phyloP scores from a whole-genome alignment of 1,140 invertebrate species.

The Bombus sylvicola region DNA sequence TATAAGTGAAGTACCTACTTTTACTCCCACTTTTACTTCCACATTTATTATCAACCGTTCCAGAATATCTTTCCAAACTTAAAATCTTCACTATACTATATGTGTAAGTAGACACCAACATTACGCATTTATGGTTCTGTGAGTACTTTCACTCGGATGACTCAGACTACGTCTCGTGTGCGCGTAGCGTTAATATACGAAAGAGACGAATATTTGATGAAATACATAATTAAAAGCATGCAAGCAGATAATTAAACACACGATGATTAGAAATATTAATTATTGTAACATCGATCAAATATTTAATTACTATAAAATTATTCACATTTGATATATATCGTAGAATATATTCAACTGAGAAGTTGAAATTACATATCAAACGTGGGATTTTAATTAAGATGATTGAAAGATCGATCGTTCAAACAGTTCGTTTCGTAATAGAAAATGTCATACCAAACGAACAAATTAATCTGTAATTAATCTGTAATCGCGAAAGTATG shows the following conservation, averaged over 20 bases:
- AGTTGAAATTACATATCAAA: not conserved
- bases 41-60: not conserved
- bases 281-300: not conserved
- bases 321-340: not conserved
- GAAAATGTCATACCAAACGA: accelerated
- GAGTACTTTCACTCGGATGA: not conserved
- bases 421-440: not conserved
- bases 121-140: no score
- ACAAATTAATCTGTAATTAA: not conserved
- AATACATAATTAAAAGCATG: not conserved
- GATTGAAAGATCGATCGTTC: not conserved
- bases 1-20: not conserved
- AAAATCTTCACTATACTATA: not conserved
- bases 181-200: not conserved
- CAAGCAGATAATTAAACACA: not conserved
- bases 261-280: not conserved
- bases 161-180: not conserved
- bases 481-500: not conserved
- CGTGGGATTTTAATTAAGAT: not conserved
- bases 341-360: no score
- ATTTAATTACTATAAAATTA: not conserved
- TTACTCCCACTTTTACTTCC: no score
- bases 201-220: not conserved
- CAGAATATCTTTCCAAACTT: conserved; percentile 11
- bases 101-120: no score